phyloP scores from a whole-genome alignment of 2,888 invertebrate species.

The Coecobrya sp. region DNA sequence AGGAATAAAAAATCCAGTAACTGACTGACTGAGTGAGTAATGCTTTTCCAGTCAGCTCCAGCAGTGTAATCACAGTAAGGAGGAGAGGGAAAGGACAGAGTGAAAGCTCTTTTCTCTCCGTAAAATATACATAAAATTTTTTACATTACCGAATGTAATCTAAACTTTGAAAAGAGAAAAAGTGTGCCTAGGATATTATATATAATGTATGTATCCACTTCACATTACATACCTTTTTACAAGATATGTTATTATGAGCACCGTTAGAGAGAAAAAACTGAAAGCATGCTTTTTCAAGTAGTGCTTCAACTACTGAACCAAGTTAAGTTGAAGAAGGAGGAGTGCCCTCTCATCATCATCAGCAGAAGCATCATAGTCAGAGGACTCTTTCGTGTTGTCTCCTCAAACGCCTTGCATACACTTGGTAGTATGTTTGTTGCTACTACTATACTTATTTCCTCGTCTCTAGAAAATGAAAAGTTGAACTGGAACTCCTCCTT shows the following conservation, averaged over 20 bases:
- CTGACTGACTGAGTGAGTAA: conserved; percentile 60
- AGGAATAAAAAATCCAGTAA: neutral
- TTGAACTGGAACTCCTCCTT: conserved; percentile 13
- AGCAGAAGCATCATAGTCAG: neutral
- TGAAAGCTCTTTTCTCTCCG: conserved; percentile 14
- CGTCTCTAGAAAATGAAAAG: conserved; percentile 14
- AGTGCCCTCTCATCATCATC: conserved; percentile 20
- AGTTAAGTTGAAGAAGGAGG: conserved; percentile 20
- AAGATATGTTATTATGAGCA: neutral
- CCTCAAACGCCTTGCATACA: neutral
- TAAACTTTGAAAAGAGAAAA: too few relatives aligned
- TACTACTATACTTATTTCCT: neutral
- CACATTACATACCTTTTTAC: neutral
- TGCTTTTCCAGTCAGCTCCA: conserved; percentile 66
- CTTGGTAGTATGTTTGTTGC: conserved; percentile 8
- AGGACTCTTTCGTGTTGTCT: neutral
- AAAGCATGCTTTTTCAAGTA: neutral
- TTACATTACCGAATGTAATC: neutral
- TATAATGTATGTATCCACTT: neutral
- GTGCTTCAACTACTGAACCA: conserved; percentile 30
- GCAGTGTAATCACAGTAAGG: conserved; percentile 41
- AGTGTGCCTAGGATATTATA: neutral
- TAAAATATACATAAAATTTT: conserved; percentile 1
- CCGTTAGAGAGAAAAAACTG: neutral
- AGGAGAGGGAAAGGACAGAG: neutral